A percentile compares a stretch with the other conserved stretches of the same genome.
phyloP scores from a whole-genome alignment of 2,888 invertebrate genomes.

The Anticlea derivata region DNA sequence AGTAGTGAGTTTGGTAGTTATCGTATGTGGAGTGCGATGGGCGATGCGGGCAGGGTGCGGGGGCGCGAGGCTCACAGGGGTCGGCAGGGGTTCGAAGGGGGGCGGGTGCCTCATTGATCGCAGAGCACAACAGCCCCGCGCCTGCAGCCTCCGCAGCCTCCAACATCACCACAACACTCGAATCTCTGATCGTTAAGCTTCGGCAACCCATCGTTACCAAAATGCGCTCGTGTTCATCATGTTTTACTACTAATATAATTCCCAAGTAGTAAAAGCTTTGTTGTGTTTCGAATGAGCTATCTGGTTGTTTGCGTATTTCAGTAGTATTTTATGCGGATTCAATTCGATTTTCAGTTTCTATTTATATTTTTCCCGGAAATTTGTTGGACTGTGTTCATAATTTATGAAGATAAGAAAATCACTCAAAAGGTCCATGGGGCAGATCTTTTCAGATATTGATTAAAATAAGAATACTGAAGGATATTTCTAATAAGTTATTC shows the following conservation, averaged over 20 bases:
- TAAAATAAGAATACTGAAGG: too few relatives aligned
- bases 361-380: background rate
- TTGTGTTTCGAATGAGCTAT: constrained; percentile 5
- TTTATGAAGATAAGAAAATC: background rate
- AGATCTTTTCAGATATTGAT: too few relatives aligned
- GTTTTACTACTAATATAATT: constrained; percentile 18
- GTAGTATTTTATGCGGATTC: constrained; percentile 1
- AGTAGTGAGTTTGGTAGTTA: constrained; percentile 66
- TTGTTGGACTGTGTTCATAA: background rate
- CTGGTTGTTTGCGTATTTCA: constrained; percentile 1
- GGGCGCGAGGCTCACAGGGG: constrained; percentile 38
- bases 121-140: constrained; percentile 69
- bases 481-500: background rate
- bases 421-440: too few relatives aligned
- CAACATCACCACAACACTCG: constrained; percentile 62
- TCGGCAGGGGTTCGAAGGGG: constrained; percentile 43
- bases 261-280: constrained; percentile 5
- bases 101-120: constrained; percentile 78
- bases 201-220: constrained; percentile 32
- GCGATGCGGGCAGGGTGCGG: constrained; percentile 40
- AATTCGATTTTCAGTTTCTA: background rate
- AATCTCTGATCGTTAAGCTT: constrained; percentile 38
- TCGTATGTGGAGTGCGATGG: constrained; percentile 47
- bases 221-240: constrained; percentile 30
- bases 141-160: constrained; percentile 59